Conservation (phyloP, 2,888 invertebrate species). For the Parnassius mnemosyne region DNA sequence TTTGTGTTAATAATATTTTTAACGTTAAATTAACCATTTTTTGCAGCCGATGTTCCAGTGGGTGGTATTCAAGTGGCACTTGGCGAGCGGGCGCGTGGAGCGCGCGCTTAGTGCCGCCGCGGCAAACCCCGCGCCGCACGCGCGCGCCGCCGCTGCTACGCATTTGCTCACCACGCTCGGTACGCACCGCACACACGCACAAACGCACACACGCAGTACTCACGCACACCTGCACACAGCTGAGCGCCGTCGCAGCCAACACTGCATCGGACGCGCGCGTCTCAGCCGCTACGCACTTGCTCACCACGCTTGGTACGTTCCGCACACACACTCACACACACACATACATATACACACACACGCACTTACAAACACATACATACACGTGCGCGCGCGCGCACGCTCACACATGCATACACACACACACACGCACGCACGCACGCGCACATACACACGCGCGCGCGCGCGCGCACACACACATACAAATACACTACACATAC, state of each 20-base stretch:
- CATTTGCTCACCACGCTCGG: constrained; percentile 70
- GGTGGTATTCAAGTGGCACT: constrained; percentile 76
- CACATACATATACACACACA: no score
- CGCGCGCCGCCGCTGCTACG: constrained; percentile 70
- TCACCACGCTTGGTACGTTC: constrained; percentile 63
- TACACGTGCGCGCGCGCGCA: no score
- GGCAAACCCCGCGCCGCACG: constrained; percentile 66
- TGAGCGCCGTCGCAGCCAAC: constrained; percentile 31
- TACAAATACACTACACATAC: neutral
- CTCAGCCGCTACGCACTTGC: constrained; percentile 70
- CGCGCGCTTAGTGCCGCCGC: constrained; percentile 70
- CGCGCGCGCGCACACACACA: constrained; percentile 49
- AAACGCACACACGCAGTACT: neutral
- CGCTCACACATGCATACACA: no score
- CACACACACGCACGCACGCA: neutral
- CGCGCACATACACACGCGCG: no score
- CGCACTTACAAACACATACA: no score
- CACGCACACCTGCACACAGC: neutral
- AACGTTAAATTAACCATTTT: neutral
- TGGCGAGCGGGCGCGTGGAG: constrained; percentile 66
- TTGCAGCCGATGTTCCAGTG: constrained; percentile 62
- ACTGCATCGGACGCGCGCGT: constrained; percentile 66
- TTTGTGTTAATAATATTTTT: no score
- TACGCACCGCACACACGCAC: constrained; percentile 25
- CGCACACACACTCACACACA: neutral